Evolutionary conservation across 2,888 invertebrate genomes (phyloP), one percentile per base, ranked within the genome.

Genomic region (Cheilosia impressa): DNA sequence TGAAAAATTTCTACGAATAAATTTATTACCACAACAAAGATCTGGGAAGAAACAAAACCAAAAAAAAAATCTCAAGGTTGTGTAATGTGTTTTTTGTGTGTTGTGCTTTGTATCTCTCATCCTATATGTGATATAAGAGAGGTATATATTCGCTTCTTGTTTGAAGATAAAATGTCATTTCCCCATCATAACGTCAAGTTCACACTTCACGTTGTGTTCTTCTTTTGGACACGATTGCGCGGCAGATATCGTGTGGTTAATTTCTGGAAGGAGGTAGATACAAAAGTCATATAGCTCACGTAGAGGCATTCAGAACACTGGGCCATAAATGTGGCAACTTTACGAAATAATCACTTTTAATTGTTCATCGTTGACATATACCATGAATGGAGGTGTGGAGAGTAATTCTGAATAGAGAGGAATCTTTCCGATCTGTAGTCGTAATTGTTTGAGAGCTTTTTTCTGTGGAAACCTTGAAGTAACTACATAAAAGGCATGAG

Each of bases 1-100:
- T n/a, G 17, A 60, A 68, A 78, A 57, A 79, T 65, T 84, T 80
- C 84, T 80, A 80, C 84, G 83, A 84, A 84, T 50, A 71, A 71
- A 79, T 79, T 84, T 84, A 84, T 69, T 63, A 31, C 73, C 73
- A 58, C 68, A 52, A 65, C 83, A 72, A 53, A 62, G 50, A 66
- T 66, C 57, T 34, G 58, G 24, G 34, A 63, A 68, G 41, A 52
- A 50, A 24, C 34, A 34, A 38, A 69, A n/a, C 38, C 34, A 55
- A 57, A 43, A 55, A 50, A 72, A 68, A 24, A 69, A 52, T 22
- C 63, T 63, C 78, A 78, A 71, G 78, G 78, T 78, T 78, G 71
- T 57, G 63, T 78, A 78, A 78, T 78, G 47, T 62, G 68, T 55
- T 62, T 57, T 38, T 65, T 57, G 47, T 58, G 47, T 58, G 10